Base-by-base conservation (phyloP, 2,888 invertebrate genomes). In the Eupithecia inturbata region DNA sequence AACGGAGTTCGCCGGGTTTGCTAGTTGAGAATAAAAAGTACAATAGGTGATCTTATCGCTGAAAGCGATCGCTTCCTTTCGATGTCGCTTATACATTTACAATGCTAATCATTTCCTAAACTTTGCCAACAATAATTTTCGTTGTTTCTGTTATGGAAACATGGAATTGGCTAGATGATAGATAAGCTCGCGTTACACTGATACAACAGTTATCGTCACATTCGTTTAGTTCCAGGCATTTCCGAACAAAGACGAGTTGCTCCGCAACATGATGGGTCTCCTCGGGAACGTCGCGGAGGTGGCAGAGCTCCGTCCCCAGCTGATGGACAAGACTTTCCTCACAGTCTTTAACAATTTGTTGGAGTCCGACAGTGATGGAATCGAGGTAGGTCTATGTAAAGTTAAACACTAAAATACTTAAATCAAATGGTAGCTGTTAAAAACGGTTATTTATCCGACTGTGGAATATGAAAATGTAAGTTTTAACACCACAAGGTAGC, bases 191-290 rank as follows among this genome's bases (percentile, higher is more conserved):
- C 1, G 10, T 10, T 64, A 64, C 10, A 33, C n/a, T 26, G 14
- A 66, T 7, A 16, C 60, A 57, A 45, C 45, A 62, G 71, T 68
- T 28, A 60, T 68, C 60, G 36, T 74, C 49, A 75, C 22, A 1
- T 66, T 72, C 14, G 12, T 36, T 33, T 41, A 31, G 71, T 81
- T 80, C 33, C 89, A 98, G 98, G 96, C 95, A 85, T 99, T 98
- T 91, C 97, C 97, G 0, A 96, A 97, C 81, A 98, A 97, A 85
- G 97, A 98, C 78, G 99, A 99, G 87, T 91, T 99, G 62, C 95
- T 99, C 67, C 95, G 99, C 67, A 99, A 99, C 89, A 99, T 99
- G 99, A 99, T 99, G 99, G 99, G 99, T 1, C 93, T 98, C 16
- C 92, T 99, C 79, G 99, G 99, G 9, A 99, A 99, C 90, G 98